Percentiles rank a stretch among this genome's conserved stretches.
phyloP scores from a whole-genome alignment of 2,797 vertebrate species.

The Fringilla coelebs region DNA sequence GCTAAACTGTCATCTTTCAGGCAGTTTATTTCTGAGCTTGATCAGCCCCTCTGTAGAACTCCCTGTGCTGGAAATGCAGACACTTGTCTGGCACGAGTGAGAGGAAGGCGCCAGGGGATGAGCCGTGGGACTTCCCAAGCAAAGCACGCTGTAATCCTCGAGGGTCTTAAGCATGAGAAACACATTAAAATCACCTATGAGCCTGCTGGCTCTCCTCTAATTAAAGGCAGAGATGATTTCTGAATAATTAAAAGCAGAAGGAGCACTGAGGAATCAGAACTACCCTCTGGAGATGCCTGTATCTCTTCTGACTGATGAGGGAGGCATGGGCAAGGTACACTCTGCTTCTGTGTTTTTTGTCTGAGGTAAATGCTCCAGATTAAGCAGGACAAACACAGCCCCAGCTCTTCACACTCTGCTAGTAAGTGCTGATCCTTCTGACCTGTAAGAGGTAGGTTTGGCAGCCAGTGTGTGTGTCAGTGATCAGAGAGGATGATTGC shows the following conservation, averaged over 20 bases:
- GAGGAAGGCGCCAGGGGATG: not conserved
- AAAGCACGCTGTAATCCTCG: not conserved
- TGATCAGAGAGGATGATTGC: not conserved
- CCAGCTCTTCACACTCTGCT: not conserved
- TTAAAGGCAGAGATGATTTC: not conserved
- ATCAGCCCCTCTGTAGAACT: not conserved
- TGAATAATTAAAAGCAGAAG: not conserved
- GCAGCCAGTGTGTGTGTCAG: not conserved
- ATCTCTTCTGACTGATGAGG: not conserved
- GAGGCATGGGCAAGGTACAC: not conserved
- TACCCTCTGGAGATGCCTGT: not conserved
- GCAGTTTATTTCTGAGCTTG: not conserved
- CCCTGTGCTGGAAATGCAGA: not conserved
- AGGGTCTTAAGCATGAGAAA: not conserved
- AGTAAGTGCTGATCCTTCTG: not conserved
- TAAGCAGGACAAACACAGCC: not conserved
- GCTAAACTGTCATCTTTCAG: not conserved
- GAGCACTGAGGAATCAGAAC: not conserved
- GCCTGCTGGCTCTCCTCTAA: not conserved
- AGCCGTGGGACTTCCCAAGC: not conserved
- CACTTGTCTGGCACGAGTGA: not conserved
- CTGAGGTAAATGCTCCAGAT: not conserved
- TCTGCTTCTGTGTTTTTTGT: not conserved
- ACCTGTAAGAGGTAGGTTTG: not conserved
- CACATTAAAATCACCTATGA: not conserved